Evolutionary conservation across 2,113 vertebrate genomes (phyloP), one percentile per base, ranked within the genome.

Genomic region (Mola mola): DNA sequence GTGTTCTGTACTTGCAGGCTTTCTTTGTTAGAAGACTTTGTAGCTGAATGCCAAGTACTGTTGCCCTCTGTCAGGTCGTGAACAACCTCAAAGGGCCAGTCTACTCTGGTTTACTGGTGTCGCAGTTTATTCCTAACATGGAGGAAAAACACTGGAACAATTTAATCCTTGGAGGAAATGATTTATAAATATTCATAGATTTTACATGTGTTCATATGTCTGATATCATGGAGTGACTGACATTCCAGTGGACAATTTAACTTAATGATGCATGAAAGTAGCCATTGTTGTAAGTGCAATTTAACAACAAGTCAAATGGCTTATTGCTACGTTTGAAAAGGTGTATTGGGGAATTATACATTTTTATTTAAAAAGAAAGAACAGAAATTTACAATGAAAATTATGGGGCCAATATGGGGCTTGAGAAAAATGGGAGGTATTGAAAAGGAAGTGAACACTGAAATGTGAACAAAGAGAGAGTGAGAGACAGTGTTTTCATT

Each of bases 401-500:
- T n/a, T 3, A 20, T 42, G 19, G 11, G 11, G 40, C 40, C 17
- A 10, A 36, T n/a, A n/a, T n/a, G n/a, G 11, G 9, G 34, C 11
- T 36, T 11, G 34, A 15, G 34, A 9, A 29, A 29, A 29, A 9
- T 29, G 28, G 9, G 28, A n/a, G 28, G 28, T 29, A 29, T 5
- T 5, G 9, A 2, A 29, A 20, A 55, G 25, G 22, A 28, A 55
- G 8, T 15, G 37, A 60, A 59, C 34, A 51, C 22, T 41, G 50
- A 24, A 43, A 42, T 20, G 46, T 21, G 40, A 61, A 66, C 16
- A 64, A 26, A 51, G 47, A 26, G 38, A 53, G 66, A 37, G 38
- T 47, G 57, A 63, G 40, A 78, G 55, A 28, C 53, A 15, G 17
- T 84, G 85, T 87, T 88, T 82, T 81, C 67, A 52, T 55, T 81